Evolutionary conservation across 2,113 vertebrate species (phyloP), one percentile per base, ranked within the genome.

Genomic region (Camelus bactrianus): DNA sequence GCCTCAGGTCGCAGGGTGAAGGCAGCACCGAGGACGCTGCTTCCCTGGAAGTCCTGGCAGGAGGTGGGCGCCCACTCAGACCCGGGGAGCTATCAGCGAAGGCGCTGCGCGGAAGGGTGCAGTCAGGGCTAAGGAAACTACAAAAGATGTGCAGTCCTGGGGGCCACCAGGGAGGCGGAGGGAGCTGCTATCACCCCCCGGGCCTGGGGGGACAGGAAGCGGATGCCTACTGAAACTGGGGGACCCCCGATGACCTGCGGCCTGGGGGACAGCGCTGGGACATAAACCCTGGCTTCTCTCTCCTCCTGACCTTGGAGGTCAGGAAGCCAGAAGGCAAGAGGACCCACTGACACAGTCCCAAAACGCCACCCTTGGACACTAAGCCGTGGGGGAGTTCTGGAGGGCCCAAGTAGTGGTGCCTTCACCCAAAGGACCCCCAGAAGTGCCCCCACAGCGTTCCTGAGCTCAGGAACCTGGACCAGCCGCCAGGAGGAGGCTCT

Each of bases 31-130:
- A 4, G 38, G 30, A 69, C 0, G 8, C n/a, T 2, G 35, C 28
- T 17, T 46, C 38, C 38, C 56, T 30, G 2, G 28, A 60, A 83
- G 69, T 22, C 30, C 52, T 0, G 0, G 22, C 26, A 52, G 19
- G 16, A 91, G 38, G 19, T 26, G 15, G 70, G 10, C 7, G 2
- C 30, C 72, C 35, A 11, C 19, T 56, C 32, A n/a, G 11, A 17
- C 26, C 8, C 19, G 20, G 0, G 20, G 58, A 32, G 50, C 2
- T 16, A 3, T 12, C 13, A 58, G n/a, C 6, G 70, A 67, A 50
- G 17, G 22, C 30, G 11, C 11, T 2, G 38, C 42, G 0, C 0
- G 20, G 13, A 11, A 30, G 8, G 48, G 8, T 0, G 5, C 8
- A 32, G 30, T 32, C 42, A 52, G 12, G 28, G 28, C 11, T 35